Evolutionary conservation across 1,140 invertebrate genomes (phyloP).

Genomic region (Nixonia krombeini): DNA sequence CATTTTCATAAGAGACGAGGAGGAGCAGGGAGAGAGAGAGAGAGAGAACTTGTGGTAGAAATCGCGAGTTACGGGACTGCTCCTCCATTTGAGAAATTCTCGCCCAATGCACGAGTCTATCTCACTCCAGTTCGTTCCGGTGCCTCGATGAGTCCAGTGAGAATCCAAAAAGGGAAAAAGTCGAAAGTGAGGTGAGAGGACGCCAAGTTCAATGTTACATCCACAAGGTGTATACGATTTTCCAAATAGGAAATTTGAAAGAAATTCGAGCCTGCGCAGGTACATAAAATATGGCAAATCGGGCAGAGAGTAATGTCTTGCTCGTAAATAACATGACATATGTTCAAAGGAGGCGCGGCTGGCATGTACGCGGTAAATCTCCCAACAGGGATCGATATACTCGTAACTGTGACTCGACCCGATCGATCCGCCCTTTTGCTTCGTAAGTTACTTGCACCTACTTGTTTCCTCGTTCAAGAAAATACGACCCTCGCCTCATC

Average conservation of each 20-base stretch:
- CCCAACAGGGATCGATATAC: constrained; percentile 60
- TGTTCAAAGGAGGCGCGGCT: constrained; percentile 62
- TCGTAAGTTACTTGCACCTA: constrained; percentile 40
- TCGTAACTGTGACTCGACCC: constrained; percentile 38
- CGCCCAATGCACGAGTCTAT: too few relatives aligned
- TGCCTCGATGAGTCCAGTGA: too few relatives aligned
- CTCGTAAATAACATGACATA: constrained; percentile 69
- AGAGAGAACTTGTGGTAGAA: constrained; percentile 8
- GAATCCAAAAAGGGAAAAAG: too few relatives aligned
- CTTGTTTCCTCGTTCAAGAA: constrained; percentile 42
- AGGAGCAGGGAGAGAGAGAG: too few relatives aligned
- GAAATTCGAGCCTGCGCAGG: constrained; percentile 61
- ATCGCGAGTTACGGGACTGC: constrained; percentile 16
- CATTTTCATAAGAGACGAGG: constrained; percentile 14
- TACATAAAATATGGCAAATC: constrained; percentile 66
- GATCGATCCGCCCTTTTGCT: constrained; percentile 48
- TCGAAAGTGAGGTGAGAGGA: too few relatives aligned
- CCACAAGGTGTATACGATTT: too few relatives aligned
- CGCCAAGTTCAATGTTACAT: too few relatives aligned
- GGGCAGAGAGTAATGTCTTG: constrained; percentile 64
- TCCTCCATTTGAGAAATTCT: neutral
- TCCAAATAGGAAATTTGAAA: constrained; percentile 57
- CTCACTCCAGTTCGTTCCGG: too few relatives aligned
- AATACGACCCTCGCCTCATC: constrained; percentile 35
- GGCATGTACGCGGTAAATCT: constrained; percentile 64